Evolutionary conservation across 2,888 invertebrate species (phyloP), one percentile per base, ranked within the genome.

Genomic region (Tridacna gigas): DNA sequence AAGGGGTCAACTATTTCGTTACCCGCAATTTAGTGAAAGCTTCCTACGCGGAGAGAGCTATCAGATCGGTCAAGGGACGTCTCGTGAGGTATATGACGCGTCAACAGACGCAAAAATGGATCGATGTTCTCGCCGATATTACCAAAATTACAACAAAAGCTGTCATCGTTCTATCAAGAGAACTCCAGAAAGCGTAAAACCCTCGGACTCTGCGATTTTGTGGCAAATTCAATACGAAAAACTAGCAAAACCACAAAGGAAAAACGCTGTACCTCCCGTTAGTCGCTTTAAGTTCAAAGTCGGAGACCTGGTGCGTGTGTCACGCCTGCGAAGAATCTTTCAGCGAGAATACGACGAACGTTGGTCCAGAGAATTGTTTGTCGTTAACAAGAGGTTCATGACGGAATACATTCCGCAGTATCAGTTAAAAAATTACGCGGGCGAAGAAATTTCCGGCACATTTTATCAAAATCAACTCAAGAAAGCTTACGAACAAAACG

Each of bases 101-200:
- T 25, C 65, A 84, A 15, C 80, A 84, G 74, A 73, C 75, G 22
- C 77, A 84, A 56, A 73, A 78, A 9, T 86, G 80, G 78, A 56
- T 86, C 37, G 80, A 86, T 51, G 22, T 77, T 26, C 66, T 83
- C 0, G 22, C 74, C 20, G 74, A 82, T 37, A 77, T 83, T 15
- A 80, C 81, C 15, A 75, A 18, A 85, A 79, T 28, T 87, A 87
- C 28, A 87, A 87, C 66, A 74, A 66, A 13, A 82, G 80, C 0
- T 84, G 80, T 28, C 80, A 87, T 73, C 77, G 86, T 47, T 76
- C 66, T 67, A 84, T 84, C n/a, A 83, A 84, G 60, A 65, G 69
- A 56, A 56, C 83, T 20, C 87, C 87, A 22, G 11, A 26, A 45
- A 77, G 79, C 56, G 82, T 88, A 20, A 82, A 73, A 48, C 25